A percentile compares a stretch with the other conserved stretches of the same genome.
These are phyloP conservation scores for Limnothrissa miodon DNA, from an alignment of 2,113 vertebrate species.

Conservation along the genomic window DNA sequence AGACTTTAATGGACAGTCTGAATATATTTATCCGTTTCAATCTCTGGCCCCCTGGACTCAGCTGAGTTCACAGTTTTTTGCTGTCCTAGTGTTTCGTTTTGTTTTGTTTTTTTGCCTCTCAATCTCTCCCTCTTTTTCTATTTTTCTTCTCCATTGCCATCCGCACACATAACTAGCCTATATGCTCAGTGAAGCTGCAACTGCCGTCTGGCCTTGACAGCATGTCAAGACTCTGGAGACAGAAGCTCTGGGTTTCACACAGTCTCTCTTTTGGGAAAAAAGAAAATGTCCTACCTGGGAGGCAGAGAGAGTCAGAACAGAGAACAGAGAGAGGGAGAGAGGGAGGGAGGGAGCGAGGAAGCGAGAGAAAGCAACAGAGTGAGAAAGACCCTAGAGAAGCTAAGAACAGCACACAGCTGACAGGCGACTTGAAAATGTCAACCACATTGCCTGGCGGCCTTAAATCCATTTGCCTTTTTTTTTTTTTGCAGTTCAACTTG, in stretches of 20 bases:
- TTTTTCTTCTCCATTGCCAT: constrained; percentile 29
- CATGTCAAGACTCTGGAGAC: constrained; percentile 34
- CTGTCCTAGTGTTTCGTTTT: constrained; percentile 10
- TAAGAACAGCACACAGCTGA: neutral
- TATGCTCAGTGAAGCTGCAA: constrained; percentile 47
- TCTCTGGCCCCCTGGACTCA: constrained; percentile 36
- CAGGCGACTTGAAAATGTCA: neutral
- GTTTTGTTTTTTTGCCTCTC: neutral
- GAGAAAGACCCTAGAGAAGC: neutral
- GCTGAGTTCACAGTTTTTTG: constrained; percentile 39
- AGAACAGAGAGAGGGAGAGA: neutral
- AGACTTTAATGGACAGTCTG: constrained; percentile 7
- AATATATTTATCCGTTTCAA: constrained; percentile 25
- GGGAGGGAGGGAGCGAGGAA: neutral
- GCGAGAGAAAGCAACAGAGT: neutral
- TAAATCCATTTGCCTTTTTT: neutral
- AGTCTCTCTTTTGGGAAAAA: constrained; percentile 36
- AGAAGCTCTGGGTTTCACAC: constrained; percentile 23
- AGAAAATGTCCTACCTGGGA: constrained; percentile 23
- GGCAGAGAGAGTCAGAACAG: neutral
- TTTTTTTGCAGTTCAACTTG: too few relatives aligned
- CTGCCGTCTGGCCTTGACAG: constrained; percentile 47
- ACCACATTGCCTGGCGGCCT: neutral
- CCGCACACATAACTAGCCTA: constrained; percentile 32
- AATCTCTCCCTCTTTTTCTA: neutral